Conservation (phyloP, 2,797 vertebrate species). For the Pelobates cultripes region DNA sequence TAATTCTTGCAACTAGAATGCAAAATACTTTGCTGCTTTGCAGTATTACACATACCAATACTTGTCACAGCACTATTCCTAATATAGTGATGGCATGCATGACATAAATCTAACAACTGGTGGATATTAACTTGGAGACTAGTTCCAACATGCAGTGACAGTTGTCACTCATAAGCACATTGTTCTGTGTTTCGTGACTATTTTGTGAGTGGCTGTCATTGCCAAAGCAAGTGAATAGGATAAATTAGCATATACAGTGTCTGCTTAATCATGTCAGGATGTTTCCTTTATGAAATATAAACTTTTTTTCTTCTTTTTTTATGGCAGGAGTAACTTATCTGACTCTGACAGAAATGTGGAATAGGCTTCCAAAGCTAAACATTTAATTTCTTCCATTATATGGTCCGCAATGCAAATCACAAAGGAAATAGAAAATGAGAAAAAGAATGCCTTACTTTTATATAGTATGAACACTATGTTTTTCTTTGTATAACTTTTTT, state of each 20-base stretch:
- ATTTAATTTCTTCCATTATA: neutral
- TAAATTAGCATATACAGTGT: constrained; percentile 37
- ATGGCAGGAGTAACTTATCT: constrained; percentile 16
- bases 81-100: constrained; percentile 11
- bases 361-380: neutral
- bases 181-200: constrained; percentile 29
- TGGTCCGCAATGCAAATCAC: neutral
- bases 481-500: too few relatives aligned
- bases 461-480: too few relatives aligned
- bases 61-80: neutral
- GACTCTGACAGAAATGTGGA: neutral
- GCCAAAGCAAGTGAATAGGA: constrained; percentile 3
- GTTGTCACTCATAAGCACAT: constrained; percentile 28
- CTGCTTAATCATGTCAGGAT: constrained; percentile 18
- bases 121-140: constrained; percentile 21
- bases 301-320: constrained; percentile 9
- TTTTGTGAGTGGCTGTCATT: constrained; percentile 43
- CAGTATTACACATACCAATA: constrained; percentile 10
- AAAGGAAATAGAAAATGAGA: neutral
- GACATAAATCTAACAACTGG: constrained; percentile 22
- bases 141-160: constrained; percentile 21
- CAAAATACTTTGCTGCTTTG: neutral
- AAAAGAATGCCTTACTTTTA: neutral
- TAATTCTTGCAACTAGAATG: neutral
- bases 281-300: constrained; percentile 31